These are phyloP conservation scores for Enteromius paludinosus DNA, from an alignment of 2,797 vertebrate genomes.

Conservation along the genomic window DNA sequence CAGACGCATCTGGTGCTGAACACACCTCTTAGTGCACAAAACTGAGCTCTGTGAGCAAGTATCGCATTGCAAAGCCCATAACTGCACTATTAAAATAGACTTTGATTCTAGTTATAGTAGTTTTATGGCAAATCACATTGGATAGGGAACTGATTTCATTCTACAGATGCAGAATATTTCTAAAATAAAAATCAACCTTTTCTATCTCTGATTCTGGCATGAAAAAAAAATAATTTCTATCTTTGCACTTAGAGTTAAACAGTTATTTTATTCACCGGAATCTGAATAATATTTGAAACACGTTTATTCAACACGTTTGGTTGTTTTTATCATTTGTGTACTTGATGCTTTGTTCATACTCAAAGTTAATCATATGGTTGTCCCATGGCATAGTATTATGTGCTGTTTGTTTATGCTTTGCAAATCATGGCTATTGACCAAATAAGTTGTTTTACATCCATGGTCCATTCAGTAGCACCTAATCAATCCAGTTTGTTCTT, in stretches of 20 bases:
- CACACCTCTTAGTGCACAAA: not conserved
- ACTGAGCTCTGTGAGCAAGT: not conserved
- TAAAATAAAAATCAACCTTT: not conserved
- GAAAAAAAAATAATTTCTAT: not conserved
- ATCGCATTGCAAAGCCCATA: not conserved
- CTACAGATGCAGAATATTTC: not conserved
- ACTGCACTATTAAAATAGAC: not conserved
- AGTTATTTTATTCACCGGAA: not conserved
- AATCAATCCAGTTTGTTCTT: not conserved
- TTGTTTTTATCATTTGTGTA: not conserved
- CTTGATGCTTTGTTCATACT: not conserved
- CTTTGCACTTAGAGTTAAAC: not conserved
- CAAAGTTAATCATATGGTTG: not conserved
- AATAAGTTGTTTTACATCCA: not conserved
- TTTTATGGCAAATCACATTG: not conserved
- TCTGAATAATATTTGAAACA: not conserved
- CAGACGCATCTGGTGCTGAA: not conserved
- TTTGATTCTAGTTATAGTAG: not conserved
- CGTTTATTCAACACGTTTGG: not conserved
- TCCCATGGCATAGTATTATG: not conserved
- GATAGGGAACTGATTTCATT: not conserved
- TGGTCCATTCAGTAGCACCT: not conserved
- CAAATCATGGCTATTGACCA: not conserved
- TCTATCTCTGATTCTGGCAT: not conserved
- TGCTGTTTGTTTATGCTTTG: conserved; percentile 4